Percentiles rank a stretch among this genome's conserved stretches.
phyloP scores from a whole-genome alignment of 2,888 invertebrate species.

The Myopa tessellatipennis region DNA sequence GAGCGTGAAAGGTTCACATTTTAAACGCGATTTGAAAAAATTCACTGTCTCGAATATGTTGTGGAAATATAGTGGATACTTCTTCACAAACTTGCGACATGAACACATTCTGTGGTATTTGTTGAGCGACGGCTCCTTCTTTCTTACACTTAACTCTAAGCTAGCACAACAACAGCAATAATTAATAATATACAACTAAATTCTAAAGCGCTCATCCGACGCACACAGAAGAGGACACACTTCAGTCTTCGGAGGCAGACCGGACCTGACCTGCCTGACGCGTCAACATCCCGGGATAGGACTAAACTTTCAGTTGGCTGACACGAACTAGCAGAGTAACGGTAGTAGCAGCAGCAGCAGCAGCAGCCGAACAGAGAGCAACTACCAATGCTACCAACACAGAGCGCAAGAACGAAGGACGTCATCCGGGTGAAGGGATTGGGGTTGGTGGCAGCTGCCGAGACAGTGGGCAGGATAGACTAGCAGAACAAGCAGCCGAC shows the following conservation, averaged over 20 bases:
- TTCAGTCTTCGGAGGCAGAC: slow-evolving; percentile 51
- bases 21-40: slow-evolving; percentile 67
- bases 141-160: slow-evolving; percentile 31
- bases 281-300: slow-evolving; percentile 69
- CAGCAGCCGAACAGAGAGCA: slow-evolving; percentile 7
- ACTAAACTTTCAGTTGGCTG: slow-evolving; percentile 59
- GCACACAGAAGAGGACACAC: neutral
- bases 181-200: slow-evolving; percentile 17
- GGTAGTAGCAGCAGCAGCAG: slow-evolving; percentile 19
- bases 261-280: slow-evolving; percentile 69
- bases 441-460: too few species aligned
- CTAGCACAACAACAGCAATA: slow-evolving; percentile 28
- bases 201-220: neutral
- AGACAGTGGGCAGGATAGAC: too few species aligned
- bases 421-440: too few species aligned
- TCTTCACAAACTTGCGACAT: slow-evolving; percentile 51
- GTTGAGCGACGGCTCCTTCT: slow-evolving; percentile 22
- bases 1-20: slow-evolving; percentile 46
- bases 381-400: slow-evolving; percentile 29
- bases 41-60: slow-evolving; percentile 65
- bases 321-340: slow-evolving; percentile 46
- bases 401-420: neutral
- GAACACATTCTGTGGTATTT: slow-evolving; percentile 61
- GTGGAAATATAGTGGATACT: slow-evolving; percentile 64
- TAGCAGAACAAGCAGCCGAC: too few species aligned